A percentile compares a stretch with the other conserved stretches of the same genome.
Evolutionary conservation across 2,797 vertebrate species (phyloP).

Genomic region (Cetoscarus ocellatus): DNA sequence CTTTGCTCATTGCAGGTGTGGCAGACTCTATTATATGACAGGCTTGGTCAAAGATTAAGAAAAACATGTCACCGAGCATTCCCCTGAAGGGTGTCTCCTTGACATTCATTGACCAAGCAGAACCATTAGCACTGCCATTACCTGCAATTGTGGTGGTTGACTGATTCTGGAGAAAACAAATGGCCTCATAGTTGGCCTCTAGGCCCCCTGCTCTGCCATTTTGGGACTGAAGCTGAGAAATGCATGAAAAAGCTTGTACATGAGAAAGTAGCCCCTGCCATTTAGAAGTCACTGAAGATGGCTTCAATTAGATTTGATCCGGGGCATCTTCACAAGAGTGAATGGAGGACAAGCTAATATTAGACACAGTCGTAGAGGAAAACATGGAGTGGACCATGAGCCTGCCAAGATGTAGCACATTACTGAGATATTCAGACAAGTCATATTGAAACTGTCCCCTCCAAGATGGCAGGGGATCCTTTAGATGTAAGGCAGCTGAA

Average conservation of each 20-base stretch:
- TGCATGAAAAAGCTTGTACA: conserved; percentile 12
- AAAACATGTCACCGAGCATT: conserved; percentile 39
- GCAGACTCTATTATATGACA: conserved; percentile 10
- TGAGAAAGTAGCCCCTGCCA: conserved; percentile 4
- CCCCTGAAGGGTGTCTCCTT: conserved; percentile 45
- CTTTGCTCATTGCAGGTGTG: conserved; percentile 53
- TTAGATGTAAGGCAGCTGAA: conserved; percentile 7
- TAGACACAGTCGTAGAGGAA: conserved; percentile 63
- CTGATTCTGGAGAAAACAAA: conserved; percentile 33
- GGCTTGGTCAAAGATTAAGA: conserved; percentile 57
- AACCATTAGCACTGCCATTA: conserved; percentile 54
- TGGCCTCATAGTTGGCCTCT: neutral
- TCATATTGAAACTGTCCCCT: conserved; percentile 14
- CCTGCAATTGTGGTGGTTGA: conserved; percentile 49
- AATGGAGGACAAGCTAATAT: conserved; percentile 77
- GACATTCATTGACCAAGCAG: conserved; percentile 64
- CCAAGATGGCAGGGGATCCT: conserved; percentile 9
- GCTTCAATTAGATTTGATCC: conserved; percentile 59
- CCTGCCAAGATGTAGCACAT: conserved; percentile 51
- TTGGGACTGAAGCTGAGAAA: conserved; percentile 22
- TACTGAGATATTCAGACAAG: conserved; percentile 39
- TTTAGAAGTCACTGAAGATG: conserved; percentile 48
- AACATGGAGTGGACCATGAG: conserved; percentile 33
- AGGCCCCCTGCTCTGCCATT: neutral
- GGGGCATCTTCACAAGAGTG: conserved; percentile 43